Base-by-base conservation (phyloP, 2,113 vertebrate genomes). In the Pimephales promelas region DNA sequence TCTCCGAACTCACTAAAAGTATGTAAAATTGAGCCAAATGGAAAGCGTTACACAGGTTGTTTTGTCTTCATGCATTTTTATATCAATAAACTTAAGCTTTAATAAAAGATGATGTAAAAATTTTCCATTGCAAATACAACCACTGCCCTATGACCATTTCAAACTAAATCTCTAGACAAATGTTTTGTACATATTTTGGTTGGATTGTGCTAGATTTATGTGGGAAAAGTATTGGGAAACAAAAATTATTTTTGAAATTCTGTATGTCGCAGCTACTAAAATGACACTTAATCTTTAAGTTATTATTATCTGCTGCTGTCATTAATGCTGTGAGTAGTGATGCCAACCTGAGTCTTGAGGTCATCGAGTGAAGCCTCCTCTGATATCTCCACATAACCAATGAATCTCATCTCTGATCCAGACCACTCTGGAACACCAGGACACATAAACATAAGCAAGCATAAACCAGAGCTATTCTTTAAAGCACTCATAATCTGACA, bases 291-390 rank as follows among this genome's bases (percentile, higher is more conserved):
- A 40, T 40, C 16, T 66, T 20, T 36, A 22, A 66, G 8, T 66
- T 34, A 64, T 20, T 16, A 64, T 62, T 31, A 64, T 61, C 59
- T 14, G n/a, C 24, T 11, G 62, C 7, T 3, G n/a, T 66, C 4
- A 20, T 34, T 24, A 8, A 14, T 10, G 24, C 40, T 52, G 43
- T 52, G 28, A 76, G 14, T 20, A 28, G 14, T 85, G 61, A 79
- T 87, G 68, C 91, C 87, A 90, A 98, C 98, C 96, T 98, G 97
- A 88, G 92, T 92, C 90, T 97, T 98, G 52, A 99, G 93, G 26
- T 99, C 96, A 10, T 92, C 93, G 89, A 99, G 79, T 0, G 92
- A 91, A 73, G 95, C 95, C 10, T 97, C 96, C 75, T 94, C 95
- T 8, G 95, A 93, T 89, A 98, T 96, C 81, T 97, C 95, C 54